Conservation (phyloP, 2,888 invertebrate species). For the Polymixis lichenea region DNA sequence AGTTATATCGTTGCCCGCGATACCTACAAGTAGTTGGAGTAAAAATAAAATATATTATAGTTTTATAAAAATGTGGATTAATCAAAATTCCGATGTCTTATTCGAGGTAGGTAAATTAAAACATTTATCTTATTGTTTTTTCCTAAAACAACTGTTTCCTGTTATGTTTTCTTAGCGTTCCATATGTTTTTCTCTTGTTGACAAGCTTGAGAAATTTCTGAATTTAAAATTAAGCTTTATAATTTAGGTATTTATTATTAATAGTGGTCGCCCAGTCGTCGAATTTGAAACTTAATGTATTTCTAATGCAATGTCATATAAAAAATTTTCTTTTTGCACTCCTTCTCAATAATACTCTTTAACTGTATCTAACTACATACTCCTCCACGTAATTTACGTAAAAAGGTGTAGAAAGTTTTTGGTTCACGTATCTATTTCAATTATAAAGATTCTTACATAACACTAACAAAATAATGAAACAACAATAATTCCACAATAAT, state of each 20-base stretch:
- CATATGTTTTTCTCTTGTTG: no score
- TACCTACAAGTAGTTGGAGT: slow-evolving; percentile 53
- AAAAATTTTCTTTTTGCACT: no score
- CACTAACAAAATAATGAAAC: slow-evolving; percentile 10
- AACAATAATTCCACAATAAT: slow-evolving; percentile 8
- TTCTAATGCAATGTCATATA: no score
- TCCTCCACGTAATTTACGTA: no score
- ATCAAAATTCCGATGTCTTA: slow-evolving; percentile 69
- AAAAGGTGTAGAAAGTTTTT: no score
- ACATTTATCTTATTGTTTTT: not conserved
- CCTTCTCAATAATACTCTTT: no score
- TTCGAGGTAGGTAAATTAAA: slow-evolving; percentile 71
- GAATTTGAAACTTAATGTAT: no score
- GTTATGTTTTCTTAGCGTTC: not conserved
- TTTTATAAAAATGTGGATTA: slow-evolving; percentile 70
- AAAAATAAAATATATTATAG: slow-evolving; percentile 25
- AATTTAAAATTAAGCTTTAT: not conserved
- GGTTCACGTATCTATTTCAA: no score
- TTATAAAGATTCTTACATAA: not conserved
- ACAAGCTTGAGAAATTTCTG: no score
- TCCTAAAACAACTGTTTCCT: not conserved
- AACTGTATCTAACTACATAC: no score
- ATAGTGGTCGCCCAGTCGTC: no score
- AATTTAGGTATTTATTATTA: not conserved
- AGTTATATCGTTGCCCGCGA: slow-evolving; percentile 53